Conservation (phyloP, 2,797 vertebrate genomes). For the Takifugu ocellatus region DNA sequence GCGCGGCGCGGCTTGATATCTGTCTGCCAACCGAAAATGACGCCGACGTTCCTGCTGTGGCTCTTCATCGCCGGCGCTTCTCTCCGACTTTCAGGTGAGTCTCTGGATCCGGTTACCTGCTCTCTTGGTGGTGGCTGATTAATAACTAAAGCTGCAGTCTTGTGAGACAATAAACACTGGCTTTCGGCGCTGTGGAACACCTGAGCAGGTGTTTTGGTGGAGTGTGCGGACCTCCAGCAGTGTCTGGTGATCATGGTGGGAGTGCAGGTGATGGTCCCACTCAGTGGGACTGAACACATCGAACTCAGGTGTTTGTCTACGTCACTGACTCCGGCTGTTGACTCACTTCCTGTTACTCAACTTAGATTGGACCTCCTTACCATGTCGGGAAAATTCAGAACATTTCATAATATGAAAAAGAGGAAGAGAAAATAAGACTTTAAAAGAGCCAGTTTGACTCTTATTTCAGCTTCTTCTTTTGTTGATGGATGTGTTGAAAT, state of each 20-base stretch:
- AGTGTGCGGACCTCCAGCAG: too few species aligned
- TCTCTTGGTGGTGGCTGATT: constrained; percentile 35
- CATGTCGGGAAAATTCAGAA: neutral
- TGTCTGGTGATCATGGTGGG: too few species aligned
- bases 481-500: too few species aligned
- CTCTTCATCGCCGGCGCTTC: constrained; percentile 42
- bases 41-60: constrained; percentile 50
- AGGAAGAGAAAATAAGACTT: neutral
- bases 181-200: neutral
- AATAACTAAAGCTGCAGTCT: constrained; percentile 50
- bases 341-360: too few species aligned
- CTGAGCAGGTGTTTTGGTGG: neutral
- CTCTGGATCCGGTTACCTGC: constrained; percentile 43
- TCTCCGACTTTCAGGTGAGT: constrained; percentile 64
- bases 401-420: neutral
- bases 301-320: neutral
- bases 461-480: too few species aligned
- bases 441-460: neutral
- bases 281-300: neutral
- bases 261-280: neutral
- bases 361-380: too few species aligned
- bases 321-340: neutral
- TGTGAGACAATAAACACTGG: too few species aligned
- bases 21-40: constrained; percentile 60
- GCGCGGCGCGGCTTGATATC: constrained; percentile 34